Evolutionary conservation across 2,113 vertebrate species (phyloP).

Genomic region (Halichoeres trimaculatus): DNA sequence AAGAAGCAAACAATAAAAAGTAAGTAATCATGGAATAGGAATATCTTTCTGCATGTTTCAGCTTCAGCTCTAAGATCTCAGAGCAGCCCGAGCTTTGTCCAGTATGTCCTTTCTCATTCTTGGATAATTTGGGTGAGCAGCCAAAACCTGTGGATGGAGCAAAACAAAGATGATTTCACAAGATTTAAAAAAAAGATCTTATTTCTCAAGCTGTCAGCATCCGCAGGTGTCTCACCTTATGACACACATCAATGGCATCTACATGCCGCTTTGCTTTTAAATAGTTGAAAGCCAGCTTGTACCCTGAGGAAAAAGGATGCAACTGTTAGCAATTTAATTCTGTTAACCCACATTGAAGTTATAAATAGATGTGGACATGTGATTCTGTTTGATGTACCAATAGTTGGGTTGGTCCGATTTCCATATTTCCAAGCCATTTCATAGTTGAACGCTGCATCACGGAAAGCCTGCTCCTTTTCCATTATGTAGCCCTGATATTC

Average conservation of each 20-base stretch:
- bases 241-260: conserved; percentile 94
- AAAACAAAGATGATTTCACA: conserved; percentile 17
- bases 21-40: too few relatives aligned
- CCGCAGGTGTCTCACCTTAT: conserved; percentile 87
- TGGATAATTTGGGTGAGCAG: conserved; percentile 92
- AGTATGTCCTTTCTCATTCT: conserved; percentile 97
- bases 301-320: conserved; percentile 85
- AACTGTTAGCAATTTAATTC: conserved; percentile 13
- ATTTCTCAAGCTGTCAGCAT: conserved; percentile 15
- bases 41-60: conserved; percentile 8
- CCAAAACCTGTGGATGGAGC: conserved; percentile 85
- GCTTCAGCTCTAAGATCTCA: conserved; percentile 82
- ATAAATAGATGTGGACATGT: conserved; percentile 13
- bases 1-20: conserved; percentile 11
- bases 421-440: conserved; percentile 97
- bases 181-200: conserved; percentile 5
- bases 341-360: neutral
- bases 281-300: conserved; percentile 98
- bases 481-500: conserved; percentile 98
- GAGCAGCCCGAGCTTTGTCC: conserved; percentile 92
- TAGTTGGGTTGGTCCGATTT: conserved; percentile 90
- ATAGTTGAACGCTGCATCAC: conserved; percentile 94
- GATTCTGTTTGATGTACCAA: conserved; percentile 82
- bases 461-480: conserved; percentile 97
- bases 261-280: conserved; percentile 95